phyloP scores from a whole-genome alignment of 2,888 invertebrate genomes.

The Leistus spinibarbis region DNA sequence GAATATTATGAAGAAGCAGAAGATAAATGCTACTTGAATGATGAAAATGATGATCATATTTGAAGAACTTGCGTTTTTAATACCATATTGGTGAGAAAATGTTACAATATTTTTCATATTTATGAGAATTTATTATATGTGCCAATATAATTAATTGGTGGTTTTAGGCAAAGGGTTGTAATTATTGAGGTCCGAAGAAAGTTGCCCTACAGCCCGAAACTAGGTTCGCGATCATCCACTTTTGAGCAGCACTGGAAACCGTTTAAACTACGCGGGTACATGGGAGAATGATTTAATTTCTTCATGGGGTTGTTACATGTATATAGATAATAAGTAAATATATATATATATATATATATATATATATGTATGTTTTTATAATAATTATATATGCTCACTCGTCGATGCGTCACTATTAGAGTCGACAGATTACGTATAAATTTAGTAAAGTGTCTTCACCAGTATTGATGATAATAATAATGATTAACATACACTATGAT shows the following conservation, averaged over 20 bases:
- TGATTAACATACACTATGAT: not conserved
- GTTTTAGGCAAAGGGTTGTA: not conserved
- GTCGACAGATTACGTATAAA: not conserved
- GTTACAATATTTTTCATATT: no score
- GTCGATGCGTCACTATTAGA: constrained; percentile 9
- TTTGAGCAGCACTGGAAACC: constrained; percentile 40
- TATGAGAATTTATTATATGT: not conserved
- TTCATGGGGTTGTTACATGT: not conserved
- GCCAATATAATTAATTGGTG: not conserved
- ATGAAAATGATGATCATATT: no score
- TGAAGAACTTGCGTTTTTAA: no score
- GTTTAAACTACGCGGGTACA: constrained; percentile 5
- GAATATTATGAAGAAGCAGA: no score
- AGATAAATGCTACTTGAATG: no score
- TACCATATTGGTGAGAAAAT: no score
- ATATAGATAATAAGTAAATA: not conserved
- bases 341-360: constrained; percentile 2
- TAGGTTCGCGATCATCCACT: constrained; percentile 38
- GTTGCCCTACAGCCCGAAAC: constrained; percentile 34
- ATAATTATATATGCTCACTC: constrained; percentile 22
- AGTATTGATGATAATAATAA: not conserved
- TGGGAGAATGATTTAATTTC: not conserved
- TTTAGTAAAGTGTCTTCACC: not conserved
- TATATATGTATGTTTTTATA: not conserved
- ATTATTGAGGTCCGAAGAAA: not conserved